These are phyloP conservation scores for Tetrapedia diversipes DNA, from an alignment of 2,888 invertebrate genomes.

Conservation along the genomic window DNA sequence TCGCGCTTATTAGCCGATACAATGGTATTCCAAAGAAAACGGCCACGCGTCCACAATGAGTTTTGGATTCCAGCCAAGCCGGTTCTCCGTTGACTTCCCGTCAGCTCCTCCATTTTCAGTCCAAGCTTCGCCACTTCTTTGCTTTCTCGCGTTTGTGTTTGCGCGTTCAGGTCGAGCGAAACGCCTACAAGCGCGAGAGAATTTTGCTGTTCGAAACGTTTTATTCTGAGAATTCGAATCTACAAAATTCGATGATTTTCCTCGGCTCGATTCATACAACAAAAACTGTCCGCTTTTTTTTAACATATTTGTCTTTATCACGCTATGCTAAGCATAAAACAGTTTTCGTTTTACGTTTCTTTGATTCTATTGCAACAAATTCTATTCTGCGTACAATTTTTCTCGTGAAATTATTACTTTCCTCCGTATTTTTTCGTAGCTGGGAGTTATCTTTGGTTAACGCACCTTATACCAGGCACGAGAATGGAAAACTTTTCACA, in stretches of 20 bases:
- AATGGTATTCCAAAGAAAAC: constrained; percentile 43
- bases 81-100: constrained; percentile 33
- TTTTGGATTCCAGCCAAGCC: constrained; percentile 54
- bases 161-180: background rate
- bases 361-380: constrained; percentile 1
- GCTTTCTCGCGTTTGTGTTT: background rate
- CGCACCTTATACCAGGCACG: background rate
- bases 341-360: constrained; percentile 1
- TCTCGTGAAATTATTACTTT: background rate
- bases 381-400: background rate
- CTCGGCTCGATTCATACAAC: too few species aligned
- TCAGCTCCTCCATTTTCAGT: constrained; percentile 50
- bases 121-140: constrained; percentile 45
- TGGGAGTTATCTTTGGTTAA: background rate
- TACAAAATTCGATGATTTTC: too few species aligned
- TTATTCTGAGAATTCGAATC: background rate
- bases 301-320: too few species aligned
- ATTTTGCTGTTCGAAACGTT: background rate
- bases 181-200: background rate
- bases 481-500: constrained; percentile 21
- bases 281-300: too few species aligned
- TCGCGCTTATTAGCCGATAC: constrained; percentile 50
- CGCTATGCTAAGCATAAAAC: too few species aligned
- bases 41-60: constrained; percentile 55
- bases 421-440: background rate